phyloP scores from a whole-genome alignment of 1,140 invertebrate genomes.

The Ganaspis sp. region DNA sequence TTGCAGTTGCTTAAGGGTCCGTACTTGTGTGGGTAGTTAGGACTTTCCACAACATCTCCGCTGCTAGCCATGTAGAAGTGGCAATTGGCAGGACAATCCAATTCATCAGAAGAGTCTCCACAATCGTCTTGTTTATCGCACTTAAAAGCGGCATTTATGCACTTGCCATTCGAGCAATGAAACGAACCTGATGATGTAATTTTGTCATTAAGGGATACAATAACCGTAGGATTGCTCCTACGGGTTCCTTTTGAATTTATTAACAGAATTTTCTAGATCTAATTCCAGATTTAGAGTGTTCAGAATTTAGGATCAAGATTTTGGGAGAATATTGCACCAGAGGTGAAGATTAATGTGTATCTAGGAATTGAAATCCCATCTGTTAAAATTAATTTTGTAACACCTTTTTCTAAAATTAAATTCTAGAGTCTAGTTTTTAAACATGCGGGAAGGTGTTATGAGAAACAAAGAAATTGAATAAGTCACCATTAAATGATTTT shows the following conservation, averaged over 20 bases:
- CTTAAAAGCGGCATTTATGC: conserved; percentile 91
- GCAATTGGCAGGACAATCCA: conserved; percentile 91
- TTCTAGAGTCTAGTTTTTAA: too few species aligned
- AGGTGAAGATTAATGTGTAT: too few species aligned
- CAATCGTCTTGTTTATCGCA: conserved; percentile 96
- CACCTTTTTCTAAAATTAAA: too few species aligned
- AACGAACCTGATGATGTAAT: conserved; percentile 82
- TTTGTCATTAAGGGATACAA: conserved; percentile 37
- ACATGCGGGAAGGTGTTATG: background rate
- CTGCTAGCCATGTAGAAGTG: conserved; percentile 95
- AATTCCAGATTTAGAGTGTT: too few species aligned
- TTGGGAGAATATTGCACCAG: too few species aligned
- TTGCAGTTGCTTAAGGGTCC: conserved; percentile 93
- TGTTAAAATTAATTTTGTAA: too few species aligned
- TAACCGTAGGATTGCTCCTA: too few species aligned
- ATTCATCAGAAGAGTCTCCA: conserved; percentile 93
- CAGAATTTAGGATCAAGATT: too few species aligned
- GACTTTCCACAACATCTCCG: conserved; percentile 95
- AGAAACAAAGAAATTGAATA: background rate
- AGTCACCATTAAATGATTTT: too few species aligned
- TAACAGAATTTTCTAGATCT: too few species aligned
- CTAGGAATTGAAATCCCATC: too few species aligned
- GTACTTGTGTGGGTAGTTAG: conserved; percentile 96
- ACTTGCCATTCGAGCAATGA: conserved; percentile 94
- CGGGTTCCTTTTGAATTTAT: too few species aligned